Conservation (phyloP, 2,113 vertebrate genomes). For the Garra rufa region DNA sequence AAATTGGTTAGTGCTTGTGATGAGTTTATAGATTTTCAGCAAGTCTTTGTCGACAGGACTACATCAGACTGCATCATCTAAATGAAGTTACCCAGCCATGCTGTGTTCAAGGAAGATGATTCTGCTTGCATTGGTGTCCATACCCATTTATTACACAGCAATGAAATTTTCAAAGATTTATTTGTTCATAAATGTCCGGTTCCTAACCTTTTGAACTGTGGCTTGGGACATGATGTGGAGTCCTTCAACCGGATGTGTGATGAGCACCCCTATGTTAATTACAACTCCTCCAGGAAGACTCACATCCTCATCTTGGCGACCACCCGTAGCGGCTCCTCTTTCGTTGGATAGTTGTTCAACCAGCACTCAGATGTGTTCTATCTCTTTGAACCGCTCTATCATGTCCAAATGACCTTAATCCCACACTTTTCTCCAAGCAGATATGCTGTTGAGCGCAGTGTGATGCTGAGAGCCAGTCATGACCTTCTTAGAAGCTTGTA, state of each 20-base stretch:
- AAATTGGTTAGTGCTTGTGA: no score
- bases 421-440: conserved; percentile 86
- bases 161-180: conserved; percentile 88
- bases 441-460: conserved; percentile 78
- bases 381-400: conserved; percentile 94
- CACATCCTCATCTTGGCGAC: conserved; percentile 94
- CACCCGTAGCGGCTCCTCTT: conserved; percentile 90
- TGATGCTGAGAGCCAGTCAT: conserved; percentile 89
- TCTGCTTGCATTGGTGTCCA: conserved; percentile 89
- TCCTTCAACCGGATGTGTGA: conserved; percentile 77
- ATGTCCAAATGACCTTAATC: conserved; percentile 88
- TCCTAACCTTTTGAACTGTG: conserved; percentile 77
- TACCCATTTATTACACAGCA: conserved; percentile 92
- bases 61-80: conserved; percentile 57
- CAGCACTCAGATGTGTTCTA: conserved; percentile 94
- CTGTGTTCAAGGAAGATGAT: conserved; percentile 97
- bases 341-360: conserved; percentile 93
- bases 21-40: conserved; percentile 32
- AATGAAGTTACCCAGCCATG: conserved; percentile 90
- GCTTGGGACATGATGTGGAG: conserved; percentile 75
- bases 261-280: conserved; percentile 76
- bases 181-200: conserved; percentile 79
- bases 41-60: conserved; percentile 47
- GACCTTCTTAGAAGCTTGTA: conserved; percentile 90
- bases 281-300: conserved; percentile 82